Conservation (phyloP, 30 jellyfish, hydroid and myxozoan genomes). For the Cassiopea andromeda region DNA sequence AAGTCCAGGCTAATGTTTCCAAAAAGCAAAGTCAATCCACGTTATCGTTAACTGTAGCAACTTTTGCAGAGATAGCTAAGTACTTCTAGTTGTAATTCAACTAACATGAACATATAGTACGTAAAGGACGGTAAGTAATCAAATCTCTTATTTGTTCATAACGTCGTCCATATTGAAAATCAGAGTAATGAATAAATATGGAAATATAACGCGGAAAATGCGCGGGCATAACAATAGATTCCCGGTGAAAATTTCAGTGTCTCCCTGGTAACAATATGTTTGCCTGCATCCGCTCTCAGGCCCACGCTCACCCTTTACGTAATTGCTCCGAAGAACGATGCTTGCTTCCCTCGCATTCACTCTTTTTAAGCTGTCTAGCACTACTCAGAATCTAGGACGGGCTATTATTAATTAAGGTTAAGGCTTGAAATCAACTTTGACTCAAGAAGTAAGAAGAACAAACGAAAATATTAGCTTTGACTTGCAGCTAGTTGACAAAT, state of each 20-base stretch:
- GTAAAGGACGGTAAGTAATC: slow-evolving; percentile 1
- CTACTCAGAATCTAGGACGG: too few relatives aligned
- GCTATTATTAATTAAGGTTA: too few relatives aligned
- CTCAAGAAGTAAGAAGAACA: neutral
- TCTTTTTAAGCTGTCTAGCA: too few relatives aligned
- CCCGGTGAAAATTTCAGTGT: neutral
- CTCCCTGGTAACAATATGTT: slow-evolving; percentile 42
- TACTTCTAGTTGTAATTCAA: neutral
- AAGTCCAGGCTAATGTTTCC: neutral
- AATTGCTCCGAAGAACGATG: neutral
- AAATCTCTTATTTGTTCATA: neutral
- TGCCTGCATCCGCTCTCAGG: neutral
- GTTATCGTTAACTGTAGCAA: neutral
- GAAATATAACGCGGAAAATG: slow-evolving; percentile 24
- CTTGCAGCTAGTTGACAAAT: neutral
- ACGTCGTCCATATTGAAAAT: slow-evolving; percentile 57
- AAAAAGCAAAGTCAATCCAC: slow-evolving; percentile 22
- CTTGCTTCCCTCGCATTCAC: too few relatives aligned
- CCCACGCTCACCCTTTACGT: slow-evolving; percentile 25
- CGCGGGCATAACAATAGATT: slow-evolving; percentile 62
- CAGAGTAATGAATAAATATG: neutral
- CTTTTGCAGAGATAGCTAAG: neutral
- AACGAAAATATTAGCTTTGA: neutral
- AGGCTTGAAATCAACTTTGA: too few relatives aligned
- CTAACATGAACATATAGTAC: neutral